Conservation (phyloP, 2,113 vertebrate genomes). For the Lepidothrix coronata region DNA sequence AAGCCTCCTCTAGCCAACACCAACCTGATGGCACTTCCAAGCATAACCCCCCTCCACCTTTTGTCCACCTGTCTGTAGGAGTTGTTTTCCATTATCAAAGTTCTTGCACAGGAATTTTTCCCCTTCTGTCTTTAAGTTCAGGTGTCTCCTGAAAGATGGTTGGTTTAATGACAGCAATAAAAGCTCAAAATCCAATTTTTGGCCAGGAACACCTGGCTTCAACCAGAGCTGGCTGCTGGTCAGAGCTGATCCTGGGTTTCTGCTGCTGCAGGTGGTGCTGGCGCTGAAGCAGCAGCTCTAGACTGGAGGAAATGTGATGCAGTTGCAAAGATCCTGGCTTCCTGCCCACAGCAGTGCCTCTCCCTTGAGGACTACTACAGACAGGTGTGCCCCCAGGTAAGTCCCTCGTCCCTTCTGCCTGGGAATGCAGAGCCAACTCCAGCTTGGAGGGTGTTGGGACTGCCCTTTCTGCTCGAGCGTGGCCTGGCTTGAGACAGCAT, state of each 20-base stretch:
- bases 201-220: not conserved
- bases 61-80: not conserved
- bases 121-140: not conserved
- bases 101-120: not conserved
- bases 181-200: not conserved
- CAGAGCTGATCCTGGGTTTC: conserved; percentile 22
- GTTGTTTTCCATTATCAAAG: not conserved
- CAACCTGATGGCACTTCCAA: not conserved
- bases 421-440: not conserved
- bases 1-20: fast-evolving
- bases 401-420: not conserved
- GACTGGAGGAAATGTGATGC: conserved; percentile 92
- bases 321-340: conserved; percentile 86
- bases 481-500: not conserved
- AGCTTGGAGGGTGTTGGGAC: not conserved
- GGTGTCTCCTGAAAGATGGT: not conserved
- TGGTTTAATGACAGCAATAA: not conserved
- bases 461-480: fast-evolving
- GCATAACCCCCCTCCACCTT: not conserved
- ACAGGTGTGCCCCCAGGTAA: conserved; percentile 90
- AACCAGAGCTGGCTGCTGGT: not conserved
- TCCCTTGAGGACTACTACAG: conserved; percentile 85
- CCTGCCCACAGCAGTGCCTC: conserved; percentile 90
- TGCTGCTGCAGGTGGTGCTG: conserved; percentile 69
- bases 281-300: conserved; percentile 73